These are phyloP conservation scores for Pelagia noctiluca DNA, from an alignment of 30 jellyfish, hydroid and myxozoan species.

Conservation along the genomic window DNA sequence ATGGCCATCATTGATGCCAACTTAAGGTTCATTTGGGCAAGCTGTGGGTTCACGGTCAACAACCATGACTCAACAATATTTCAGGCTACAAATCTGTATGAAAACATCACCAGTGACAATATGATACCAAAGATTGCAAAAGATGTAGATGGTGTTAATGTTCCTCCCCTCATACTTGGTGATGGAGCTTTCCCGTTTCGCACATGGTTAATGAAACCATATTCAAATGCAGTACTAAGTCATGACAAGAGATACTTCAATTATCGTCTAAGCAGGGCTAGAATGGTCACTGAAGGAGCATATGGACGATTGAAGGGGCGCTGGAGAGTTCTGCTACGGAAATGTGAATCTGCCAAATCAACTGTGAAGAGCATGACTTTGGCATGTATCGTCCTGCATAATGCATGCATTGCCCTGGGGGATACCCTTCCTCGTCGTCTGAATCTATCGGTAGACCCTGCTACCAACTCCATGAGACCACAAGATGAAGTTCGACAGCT, in stretches of 20 bases:
- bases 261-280: constrained; percentile 57
- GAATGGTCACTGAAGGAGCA: constrained; percentile 78
- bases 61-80: constrained; percentile 46
- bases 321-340: constrained; percentile 52
- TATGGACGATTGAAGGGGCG: constrained; percentile 70
- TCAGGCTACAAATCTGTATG: constrained; percentile 15
- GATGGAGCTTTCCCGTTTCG: constrained; percentile 62
- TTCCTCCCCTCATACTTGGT: constrained; percentile 51
- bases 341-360: constrained; percentile 46
- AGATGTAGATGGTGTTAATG: constrained; percentile 4
- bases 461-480: constrained; percentile 24
- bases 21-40: constrained; percentile 51
- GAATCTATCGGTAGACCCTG: constrained; percentile 25
- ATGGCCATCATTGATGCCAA: constrained; percentile 57
- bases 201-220: constrained; percentile 47
- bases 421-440: constrained; percentile 33
- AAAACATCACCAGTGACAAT: constrained; percentile 3
- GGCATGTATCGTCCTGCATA: constrained; percentile 70
- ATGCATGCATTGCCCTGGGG: constrained; percentile 57
- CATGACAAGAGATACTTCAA: constrained; percentile 37
- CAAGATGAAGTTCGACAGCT: constrained; percentile 21
- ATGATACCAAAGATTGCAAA: constrained; percentile 36
- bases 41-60: constrained; percentile 64
- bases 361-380: constrained; percentile 23
- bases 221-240: constrained; percentile 34